These are phyloP conservation scores for Tetraodon nigroviridis DNA, from an alignment of 2,113 vertebrate species.

Conservation along the genomic window DNA sequence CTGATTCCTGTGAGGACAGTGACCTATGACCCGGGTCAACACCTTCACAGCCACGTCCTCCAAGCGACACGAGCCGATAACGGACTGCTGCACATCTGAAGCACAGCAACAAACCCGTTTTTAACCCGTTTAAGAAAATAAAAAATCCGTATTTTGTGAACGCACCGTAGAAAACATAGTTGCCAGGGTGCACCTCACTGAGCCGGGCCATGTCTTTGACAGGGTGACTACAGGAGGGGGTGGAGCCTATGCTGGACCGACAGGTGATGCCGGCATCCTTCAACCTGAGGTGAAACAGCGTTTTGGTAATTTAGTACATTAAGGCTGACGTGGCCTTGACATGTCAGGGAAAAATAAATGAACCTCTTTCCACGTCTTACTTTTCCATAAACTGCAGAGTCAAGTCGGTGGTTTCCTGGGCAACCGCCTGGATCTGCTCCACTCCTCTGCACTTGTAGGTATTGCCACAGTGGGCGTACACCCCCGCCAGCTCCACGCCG, in stretches of 20 bases:
- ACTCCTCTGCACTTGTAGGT: constrained; percentile 74
- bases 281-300: constrained; percentile 64
- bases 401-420: constrained; percentile 69
- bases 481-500: constrained; percentile 72
- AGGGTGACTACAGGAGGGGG: constrained; percentile 81
- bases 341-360: not conserved
- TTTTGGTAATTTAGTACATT: not conserved
- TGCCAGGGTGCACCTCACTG: constrained; percentile 83
- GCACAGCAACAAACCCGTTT: not conserved
- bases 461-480: constrained; percentile 83
- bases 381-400: constrained; percentile 75
- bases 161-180: constrained; percentile 82
- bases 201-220: constrained; percentile 77
- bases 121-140: too few species aligned
- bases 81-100: constrained; percentile 78
- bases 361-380: constrained; percentile 53
- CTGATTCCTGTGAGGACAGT: constrained; percentile 80
- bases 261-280: constrained; percentile 68
- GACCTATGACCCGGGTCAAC: constrained; percentile 78
- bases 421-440: constrained; percentile 69
- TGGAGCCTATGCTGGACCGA: constrained; percentile 83
- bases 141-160: too few species aligned
- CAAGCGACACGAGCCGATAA: constrained; percentile 77
- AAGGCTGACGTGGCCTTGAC: not conserved
- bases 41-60: constrained; percentile 81